phyloP scores from a whole-genome alignment of 1,140 invertebrate species.

The Zaprionus gabonicus region DNA sequence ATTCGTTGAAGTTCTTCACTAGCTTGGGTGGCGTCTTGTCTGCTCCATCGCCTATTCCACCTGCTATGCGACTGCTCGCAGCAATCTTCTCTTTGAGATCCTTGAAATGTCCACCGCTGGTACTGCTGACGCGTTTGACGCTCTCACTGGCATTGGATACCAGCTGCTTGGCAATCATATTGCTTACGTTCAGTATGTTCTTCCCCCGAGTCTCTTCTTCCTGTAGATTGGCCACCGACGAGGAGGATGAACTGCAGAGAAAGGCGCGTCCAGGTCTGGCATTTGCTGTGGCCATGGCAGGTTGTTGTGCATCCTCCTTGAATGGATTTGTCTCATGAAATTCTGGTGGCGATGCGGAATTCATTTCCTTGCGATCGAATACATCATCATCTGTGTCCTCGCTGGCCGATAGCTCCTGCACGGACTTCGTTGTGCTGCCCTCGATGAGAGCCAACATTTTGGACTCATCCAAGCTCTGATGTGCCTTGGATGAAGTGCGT shows the following conservation, averaged over 20 bases:
- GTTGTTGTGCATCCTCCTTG: slow-evolving; percentile 64
- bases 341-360: slow-evolving; percentile 42
- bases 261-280: slow-evolving; percentile 48
- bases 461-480: slow-evolving; percentile 88
- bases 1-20: slow-evolving; percentile 93
- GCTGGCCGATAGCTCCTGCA: slow-evolving; percentile 41
- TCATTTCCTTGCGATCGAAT: slow-evolving; percentile 58
- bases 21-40: slow-evolving; percentile 85
- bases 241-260: slow-evolving; percentile 56
- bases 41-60: slow-evolving; percentile 34
- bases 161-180: slow-evolving; percentile 81
- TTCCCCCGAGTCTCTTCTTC: slow-evolving; percentile 37
- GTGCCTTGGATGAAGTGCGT: slow-evolving; percentile 74
- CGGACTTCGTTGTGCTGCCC: slow-evolving; percentile 44
- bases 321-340: slow-evolving; percentile 82
- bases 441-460: slow-evolving; percentile 81
- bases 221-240: slow-evolving; percentile 56
- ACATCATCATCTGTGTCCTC: slow-evolving; percentile 76
- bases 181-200: slow-evolving; percentile 77
- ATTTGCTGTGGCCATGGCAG: slow-evolving; percentile 13
- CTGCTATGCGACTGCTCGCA: slow-evolving; percentile 79
- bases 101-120: slow-evolving; percentile 85
- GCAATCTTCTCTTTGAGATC: slow-evolving; percentile 86
- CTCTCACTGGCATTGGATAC: slow-evolving; percentile 72
- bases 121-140: slow-evolving; percentile 73